A percentile compares a stretch with the other conserved stretches of the same genome.
Evolutionary conservation across 2,113 vertebrate species (phyloP).

Genomic region (Hippocampus barbouri): DNA sequence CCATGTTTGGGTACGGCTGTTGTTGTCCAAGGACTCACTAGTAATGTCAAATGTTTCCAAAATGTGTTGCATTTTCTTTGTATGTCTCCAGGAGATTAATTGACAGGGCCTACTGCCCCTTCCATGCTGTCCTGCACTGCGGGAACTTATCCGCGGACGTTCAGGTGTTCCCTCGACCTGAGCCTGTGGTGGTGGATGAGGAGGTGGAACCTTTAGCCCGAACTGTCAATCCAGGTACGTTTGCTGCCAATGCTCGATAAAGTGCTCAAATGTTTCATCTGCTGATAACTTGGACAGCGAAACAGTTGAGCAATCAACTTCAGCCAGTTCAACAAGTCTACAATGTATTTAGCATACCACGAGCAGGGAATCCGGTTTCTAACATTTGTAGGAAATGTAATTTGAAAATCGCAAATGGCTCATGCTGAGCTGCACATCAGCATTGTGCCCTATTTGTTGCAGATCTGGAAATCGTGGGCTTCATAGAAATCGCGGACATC

Average conservation of each 20-base stretch:
- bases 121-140: conserved; percentile 93
- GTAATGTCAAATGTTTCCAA: not conserved
- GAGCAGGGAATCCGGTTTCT: too few species aligned
- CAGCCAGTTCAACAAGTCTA: too few species aligned
- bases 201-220: conserved; percentile 91
- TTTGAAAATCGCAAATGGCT: not conserved
- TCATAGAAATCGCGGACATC: conserved; percentile 97
- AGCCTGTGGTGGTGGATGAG: conserved; percentile 88
- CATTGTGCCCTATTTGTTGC: conserved; percentile 14
- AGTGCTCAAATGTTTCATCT: too few species aligned
- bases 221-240: conserved; percentile 85
- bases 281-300: too few species aligned
- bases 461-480: conserved; percentile 96
- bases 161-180: conserved; percentile 95
- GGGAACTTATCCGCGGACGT: conserved; percentile 94
- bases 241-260: not conserved
- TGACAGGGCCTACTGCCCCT: conserved; percentile 91
- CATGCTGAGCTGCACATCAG: not conserved
- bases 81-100: conserved; percentile 83
- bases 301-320: too few species aligned
- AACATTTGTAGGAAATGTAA: not conserved
- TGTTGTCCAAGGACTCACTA: not conserved
- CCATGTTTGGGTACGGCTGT: conserved; percentile 87
- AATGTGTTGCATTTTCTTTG: not conserved
- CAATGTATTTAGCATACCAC: too few species aligned